Base-by-base conservation (phyloP, 2,888 invertebrate species). In the Strigamia crassipes region DNA sequence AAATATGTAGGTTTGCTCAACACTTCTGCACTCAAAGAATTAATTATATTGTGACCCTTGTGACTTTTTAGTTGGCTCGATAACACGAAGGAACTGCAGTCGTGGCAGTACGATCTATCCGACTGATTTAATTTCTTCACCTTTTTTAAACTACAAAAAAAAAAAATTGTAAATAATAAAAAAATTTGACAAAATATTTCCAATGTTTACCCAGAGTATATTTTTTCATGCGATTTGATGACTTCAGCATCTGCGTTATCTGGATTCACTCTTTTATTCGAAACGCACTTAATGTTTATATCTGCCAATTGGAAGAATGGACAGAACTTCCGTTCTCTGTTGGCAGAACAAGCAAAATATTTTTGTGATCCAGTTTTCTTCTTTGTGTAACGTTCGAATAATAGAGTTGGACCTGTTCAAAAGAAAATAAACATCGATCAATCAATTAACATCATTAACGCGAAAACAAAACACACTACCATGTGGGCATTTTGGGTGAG, bases 291-390 rank as follows among this genome's bases (percentile, higher is more conserved):
- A 88, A 8, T 85, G 83, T 81, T 88, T 82, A 90, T 90, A 84
- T 91, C 89, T 82, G 89, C 89, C 86, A 88, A 89, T 34, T 93
- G 90, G 85, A 92, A 93, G 86, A 94, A 93, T 3, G 90, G 89
- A 86, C 96, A 96, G 12, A 92, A 90, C 86, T 93, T 94, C 83
- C 92, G 90, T 86, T 94, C 93, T 82, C 96, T 91, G 87, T 93
- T 94, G 0, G 95, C 94, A 0, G 96, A 92, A 87, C 96, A 97
- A 0, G 93, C 93, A 88, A 90, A 96, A 88, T 92, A 96, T 84
- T 90, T 84, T 79, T 78, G 83, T n/a, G n/a, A 2, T 23, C 82
- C 81, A 83, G 81, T 83, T 38, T 80, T 51, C 41, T 21, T 34
- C 77, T 80, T 10, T 13, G 34, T 56, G 27, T 82, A 82, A 12